Conservation (phyloP, 2,113 vertebrate genomes). For the Hymenochirus boettgeri region DNA sequence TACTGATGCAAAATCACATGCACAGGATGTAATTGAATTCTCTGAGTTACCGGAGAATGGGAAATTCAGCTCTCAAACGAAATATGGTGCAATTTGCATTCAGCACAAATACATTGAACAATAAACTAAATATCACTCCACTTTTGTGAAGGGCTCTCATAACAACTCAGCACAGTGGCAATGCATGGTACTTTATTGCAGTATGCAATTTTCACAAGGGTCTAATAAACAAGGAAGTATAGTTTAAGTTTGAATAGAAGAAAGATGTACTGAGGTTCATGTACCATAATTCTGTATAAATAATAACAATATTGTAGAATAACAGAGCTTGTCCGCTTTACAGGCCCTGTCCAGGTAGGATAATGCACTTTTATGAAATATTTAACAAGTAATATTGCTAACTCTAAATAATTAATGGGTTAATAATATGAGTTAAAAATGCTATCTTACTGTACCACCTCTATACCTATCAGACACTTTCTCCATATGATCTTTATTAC, state of each 20-base stretch:
- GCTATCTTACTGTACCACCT: too few species aligned
- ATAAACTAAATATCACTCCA: background rate
- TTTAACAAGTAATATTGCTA: too few species aligned
- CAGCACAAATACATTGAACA: background rate
- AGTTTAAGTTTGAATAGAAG: background rate
- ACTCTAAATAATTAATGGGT: too few species aligned
- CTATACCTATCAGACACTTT: too few species aligned
- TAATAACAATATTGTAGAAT: too few species aligned
- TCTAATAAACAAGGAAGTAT: background rate
- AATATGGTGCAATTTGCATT: slow-evolving; percentile 15
- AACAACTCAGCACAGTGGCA: background rate
- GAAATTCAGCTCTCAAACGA: slow-evolving; percentile 25
- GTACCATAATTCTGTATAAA: background rate
- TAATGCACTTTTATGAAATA: too few species aligned
- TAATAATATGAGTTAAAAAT: too few species aligned
- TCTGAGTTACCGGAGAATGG: slow-evolving; percentile 8
- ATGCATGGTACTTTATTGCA: background rate
- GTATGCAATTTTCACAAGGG: background rate
- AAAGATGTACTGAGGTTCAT: background rate
- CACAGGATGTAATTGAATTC: slow-evolving; percentile 20
- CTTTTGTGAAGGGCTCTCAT: background rate
- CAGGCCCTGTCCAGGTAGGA: too few species aligned
- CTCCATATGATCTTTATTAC: too few species aligned
- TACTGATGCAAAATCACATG: slow-evolving; percentile 28
- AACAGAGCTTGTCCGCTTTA: too few species aligned